Evolutionary conservation across 2,113 vertebrate genomes (phyloP).

Genomic region (Excalfactoria chinensis): DNA sequence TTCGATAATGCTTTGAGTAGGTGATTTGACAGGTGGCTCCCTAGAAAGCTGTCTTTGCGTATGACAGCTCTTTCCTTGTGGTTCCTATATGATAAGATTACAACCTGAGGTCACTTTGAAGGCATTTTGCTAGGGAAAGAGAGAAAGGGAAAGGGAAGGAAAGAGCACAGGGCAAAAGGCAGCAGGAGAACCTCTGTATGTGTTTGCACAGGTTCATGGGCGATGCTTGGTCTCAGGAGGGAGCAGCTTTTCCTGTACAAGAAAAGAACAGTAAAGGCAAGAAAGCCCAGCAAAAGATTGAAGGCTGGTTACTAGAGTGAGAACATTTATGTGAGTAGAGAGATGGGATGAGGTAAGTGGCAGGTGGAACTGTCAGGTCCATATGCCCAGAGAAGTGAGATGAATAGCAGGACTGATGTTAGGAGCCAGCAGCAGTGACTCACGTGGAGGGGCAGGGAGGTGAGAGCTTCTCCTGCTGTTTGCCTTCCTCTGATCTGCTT

Average conservation of each 20-base stretch:
- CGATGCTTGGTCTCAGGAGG: fast-evolving
- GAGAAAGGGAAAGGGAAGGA: conserved; percentile 4
- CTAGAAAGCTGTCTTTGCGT: not conserved
- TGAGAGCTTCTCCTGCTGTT: fast-evolving
- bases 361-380: fast-evolving
- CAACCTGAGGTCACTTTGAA: conserved; percentile 22
- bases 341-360: fast-evolving
- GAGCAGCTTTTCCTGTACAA: fast-evolving
- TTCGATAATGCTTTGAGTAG: not conserved
- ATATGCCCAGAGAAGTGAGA: fast-evolving
- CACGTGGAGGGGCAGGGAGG: fast-evolving
- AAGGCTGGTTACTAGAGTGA: not conserved
- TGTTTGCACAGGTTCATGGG: not conserved
- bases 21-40: conserved; percentile 40
- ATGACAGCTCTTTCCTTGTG: not conserved
- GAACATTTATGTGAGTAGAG: not conserved
- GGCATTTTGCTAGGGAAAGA: not conserved
- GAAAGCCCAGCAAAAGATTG: not conserved
- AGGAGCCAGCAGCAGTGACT: not conserved
- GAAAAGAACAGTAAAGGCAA: not conserved
- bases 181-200: not conserved
- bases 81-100: not conserved
- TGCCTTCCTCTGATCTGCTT: not conserved
- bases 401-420: fast-evolving
- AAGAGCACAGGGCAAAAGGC: not conserved